Evolutionary conservation across 2,888 invertebrate genomes (phyloP), one percentile per base, ranked within the genome.

Genomic region (Lithodes maja): DNA sequence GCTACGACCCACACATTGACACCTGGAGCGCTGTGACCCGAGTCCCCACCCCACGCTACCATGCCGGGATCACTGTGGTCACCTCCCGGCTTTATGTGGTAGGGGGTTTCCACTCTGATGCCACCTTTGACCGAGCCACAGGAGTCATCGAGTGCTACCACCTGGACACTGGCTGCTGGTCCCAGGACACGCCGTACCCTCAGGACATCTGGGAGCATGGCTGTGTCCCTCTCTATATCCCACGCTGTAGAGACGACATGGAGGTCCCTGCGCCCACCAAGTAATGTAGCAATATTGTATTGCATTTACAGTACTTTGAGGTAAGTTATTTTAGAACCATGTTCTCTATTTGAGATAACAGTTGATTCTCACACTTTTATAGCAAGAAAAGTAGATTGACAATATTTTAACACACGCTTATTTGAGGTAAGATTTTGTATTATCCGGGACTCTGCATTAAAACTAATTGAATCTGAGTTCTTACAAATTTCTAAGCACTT

Each of bases 151-250:
- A 96, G 93, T 95, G 95, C 91, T 96, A 95, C 93, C 95, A 96
- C 93, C 93, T 96, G 92, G 95, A 95, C 61, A 95, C 94, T 0
- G 94, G 95, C 91, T 93, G 94, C 15, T 96, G 96, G 96, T 95
- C 94, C 3, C 95, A 95, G 9, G 95, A 95, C n/a, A 95, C 95
- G 92, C 95, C 95, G 91, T 95, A 96, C 93, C 95, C 96, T 0
- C 95, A 95, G 92, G 95, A 96, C 92, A 95, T 96, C 89, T 96
- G 96, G 96, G 96, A 96, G 93, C 96, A 96, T 92, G 95, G 95
- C 0, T 95, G 96, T 93, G 96, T 95, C 80, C 95, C 95, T 54
- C 94, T 96, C 87, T 96, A 95, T 93, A 95, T 96, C 92, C 96
- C 96, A 77, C 95, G 95, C 87, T 94, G 94, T 91, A 92, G 95